phyloP scores from a whole-genome alignment of 2,113 vertebrate genomes.

The Strigops habroptila region DNA sequence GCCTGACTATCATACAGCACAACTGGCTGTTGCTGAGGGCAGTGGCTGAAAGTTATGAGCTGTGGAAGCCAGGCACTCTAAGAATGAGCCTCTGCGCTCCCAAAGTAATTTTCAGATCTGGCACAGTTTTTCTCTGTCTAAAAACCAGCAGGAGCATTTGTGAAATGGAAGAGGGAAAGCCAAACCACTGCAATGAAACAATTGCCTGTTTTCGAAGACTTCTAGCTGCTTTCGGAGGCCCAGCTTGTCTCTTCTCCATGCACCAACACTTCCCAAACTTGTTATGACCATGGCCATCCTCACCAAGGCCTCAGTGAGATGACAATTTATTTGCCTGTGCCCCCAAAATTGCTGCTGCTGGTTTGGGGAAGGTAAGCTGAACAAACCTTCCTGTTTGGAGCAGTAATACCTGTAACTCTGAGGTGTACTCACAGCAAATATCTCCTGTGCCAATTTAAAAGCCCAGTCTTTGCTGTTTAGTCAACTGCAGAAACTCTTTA shows the following conservation, averaged over 20 bases:
- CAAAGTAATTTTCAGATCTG: neutral
- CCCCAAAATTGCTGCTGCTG: neutral
- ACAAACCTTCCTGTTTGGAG: neutral
- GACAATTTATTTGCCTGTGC: neutral
- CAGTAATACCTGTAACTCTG: neutral
- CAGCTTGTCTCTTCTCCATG: neutral
- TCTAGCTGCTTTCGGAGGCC: rapidly evolving
- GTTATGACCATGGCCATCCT: rapidly evolving
- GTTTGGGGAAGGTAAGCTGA: neutral
- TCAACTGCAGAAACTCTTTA: slow-evolving; percentile 41
- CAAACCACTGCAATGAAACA: neutral
- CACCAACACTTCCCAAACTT: neutral
- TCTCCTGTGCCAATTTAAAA: neutral
- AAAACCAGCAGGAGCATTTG: neutral
- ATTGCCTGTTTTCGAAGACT: neutral
- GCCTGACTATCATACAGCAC: neutral
- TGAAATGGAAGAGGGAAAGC: neutral
- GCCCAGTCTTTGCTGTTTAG: neutral
- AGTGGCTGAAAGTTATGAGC: neutral
- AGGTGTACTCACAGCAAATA: neutral
- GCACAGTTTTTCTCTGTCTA: neutral
- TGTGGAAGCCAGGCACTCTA: neutral
- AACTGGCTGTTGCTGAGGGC: neutral
- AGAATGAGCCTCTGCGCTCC: neutral
- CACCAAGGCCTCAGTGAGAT: rapidly evolving